Evolutionary conservation across 2,113 vertebrate species (phyloP).

Genomic region (Nettapus auritus): DNA sequence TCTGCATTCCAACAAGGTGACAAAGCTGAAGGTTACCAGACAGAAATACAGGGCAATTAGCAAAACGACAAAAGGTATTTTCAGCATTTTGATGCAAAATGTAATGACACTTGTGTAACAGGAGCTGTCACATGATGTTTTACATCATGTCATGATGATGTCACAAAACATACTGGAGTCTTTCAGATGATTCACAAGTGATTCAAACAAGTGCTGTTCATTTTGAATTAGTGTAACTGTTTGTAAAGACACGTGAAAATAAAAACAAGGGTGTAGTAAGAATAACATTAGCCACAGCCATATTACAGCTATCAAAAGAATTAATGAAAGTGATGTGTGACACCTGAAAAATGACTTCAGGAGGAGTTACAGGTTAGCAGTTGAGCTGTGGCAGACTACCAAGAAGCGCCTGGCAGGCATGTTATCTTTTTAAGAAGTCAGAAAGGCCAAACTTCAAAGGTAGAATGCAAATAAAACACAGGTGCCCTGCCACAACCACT

Average conservation of each 20-base stretch:
- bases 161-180: constrained; percentile 55
- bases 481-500: background rate
- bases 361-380: background rate
- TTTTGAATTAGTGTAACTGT: constrained; percentile 47
- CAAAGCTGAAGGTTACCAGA: background rate
- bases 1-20: background rate
- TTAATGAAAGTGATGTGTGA: background rate
- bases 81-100: background rate
- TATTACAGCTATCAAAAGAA: constrained; percentile 27
- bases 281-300: background rate
- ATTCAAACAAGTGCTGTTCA: background rate
- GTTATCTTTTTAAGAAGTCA: background rate
- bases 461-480: background rate
- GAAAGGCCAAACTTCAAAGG: background rate
- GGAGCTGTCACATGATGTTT: constrained; percentile 59
- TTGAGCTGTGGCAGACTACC: background rate
- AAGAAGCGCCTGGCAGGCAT: background rate
- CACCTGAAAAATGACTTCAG: constrained; percentile 8
- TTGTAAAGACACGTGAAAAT: constrained; percentile 17
- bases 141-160: constrained; percentile 46
- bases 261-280: background rate
- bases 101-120: constrained; percentile 20
- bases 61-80: constrained; percentile 45
- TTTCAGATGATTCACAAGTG: constrained; percentile 22
- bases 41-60: constrained; percentile 51